These are phyloP conservation scores for Pavo muticus DNA, from an alignment of 2,113 vertebrate genomes.

Conservation along the genomic window DNA sequence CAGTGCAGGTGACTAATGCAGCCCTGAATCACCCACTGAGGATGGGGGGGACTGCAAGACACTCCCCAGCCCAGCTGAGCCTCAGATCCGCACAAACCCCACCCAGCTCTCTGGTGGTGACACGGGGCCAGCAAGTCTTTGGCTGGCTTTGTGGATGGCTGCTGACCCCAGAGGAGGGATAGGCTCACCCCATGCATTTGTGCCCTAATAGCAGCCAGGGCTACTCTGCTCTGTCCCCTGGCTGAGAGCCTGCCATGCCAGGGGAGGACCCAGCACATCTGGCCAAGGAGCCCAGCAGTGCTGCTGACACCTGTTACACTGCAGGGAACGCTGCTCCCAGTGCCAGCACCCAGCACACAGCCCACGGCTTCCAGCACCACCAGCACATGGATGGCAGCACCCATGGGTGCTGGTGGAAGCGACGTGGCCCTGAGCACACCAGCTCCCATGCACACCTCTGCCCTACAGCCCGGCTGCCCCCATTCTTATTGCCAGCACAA, in stretches of 20 bases:
- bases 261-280: slow-evolving; percentile 30
- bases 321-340: slow-evolving; percentile 49
- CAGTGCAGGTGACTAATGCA: slow-evolving; percentile 55
- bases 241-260: not conserved
- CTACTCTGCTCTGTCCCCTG: not conserved
- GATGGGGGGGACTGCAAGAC: not conserved
- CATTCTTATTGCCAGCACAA: not conserved
- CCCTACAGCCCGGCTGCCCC: not conserved
- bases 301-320: slow-evolving; percentile 71
- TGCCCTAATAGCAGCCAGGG: not conserved
- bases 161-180: not conserved
- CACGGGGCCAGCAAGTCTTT: not conserved
- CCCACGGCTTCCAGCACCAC: not conserved
- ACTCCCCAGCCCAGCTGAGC: rapidly evolving
- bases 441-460: not conserved
- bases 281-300: slow-evolving; percentile 41
- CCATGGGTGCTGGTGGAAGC: not conserved
- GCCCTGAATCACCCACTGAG: slow-evolving; percentile 39
- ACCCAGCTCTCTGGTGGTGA: not conserved
- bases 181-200: not conserved
- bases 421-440: rapidly evolving
- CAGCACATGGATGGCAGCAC: not conserved
- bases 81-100: not conserved
- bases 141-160: not conserved
- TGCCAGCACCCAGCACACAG: not conserved